A percentile compares a stretch with the other conserved stretches of the same genome.
phyloP scores from a whole-genome alignment of 30 jellyfish, hydroid and myxozoan genomes.

The Aurelia aurita region DNA sequence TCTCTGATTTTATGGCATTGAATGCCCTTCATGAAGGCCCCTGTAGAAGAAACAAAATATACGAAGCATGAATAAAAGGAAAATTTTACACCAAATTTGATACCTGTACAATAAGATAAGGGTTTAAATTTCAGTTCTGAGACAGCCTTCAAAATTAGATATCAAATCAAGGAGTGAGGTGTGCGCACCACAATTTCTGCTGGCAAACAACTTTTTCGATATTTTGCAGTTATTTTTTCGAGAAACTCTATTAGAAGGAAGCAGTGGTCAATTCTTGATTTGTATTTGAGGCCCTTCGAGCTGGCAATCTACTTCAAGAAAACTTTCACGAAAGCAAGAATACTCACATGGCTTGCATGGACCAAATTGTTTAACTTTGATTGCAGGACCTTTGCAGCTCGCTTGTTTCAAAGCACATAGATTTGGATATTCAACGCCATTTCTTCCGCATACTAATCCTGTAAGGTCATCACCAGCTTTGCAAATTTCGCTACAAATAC shows the following conservation, averaged over 20 bases:
- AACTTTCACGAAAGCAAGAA: not conserved
- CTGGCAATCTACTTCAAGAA: not conserved
- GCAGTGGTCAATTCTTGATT: too few relatives aligned
- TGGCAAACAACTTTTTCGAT: too few relatives aligned
- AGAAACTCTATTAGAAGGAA: too few relatives aligned
- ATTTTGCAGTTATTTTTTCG: too few relatives aligned
- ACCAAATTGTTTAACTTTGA: conserved; percentile 68
- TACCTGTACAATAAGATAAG: too few relatives aligned
- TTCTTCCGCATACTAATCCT: conserved; percentile 76
- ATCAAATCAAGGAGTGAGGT: too few relatives aligned
- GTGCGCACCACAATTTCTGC: too few relatives aligned
- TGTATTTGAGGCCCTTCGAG: not conserved
- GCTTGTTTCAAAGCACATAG: conserved; percentile 59
- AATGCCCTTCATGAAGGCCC: conserved; percentile 21
- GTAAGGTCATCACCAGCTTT: conserved; percentile 54
- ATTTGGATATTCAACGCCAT: conserved; percentile 73
- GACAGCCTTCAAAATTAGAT: too few relatives aligned
- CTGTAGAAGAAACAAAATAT: conserved; percentile 5
- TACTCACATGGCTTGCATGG: conserved; percentile 64
- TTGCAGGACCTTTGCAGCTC: conserved; percentile 49
- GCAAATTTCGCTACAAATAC: conserved; percentile 69
- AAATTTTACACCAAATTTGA: too few relatives aligned
- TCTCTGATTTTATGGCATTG: conserved; percentile 36
- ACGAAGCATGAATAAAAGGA: too few relatives aligned
- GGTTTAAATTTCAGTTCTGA: too few relatives aligned